Evolutionary conservation across 1,140 invertebrate species (phyloP).

Genomic region (Plectrocnemia conspersa): DNA sequence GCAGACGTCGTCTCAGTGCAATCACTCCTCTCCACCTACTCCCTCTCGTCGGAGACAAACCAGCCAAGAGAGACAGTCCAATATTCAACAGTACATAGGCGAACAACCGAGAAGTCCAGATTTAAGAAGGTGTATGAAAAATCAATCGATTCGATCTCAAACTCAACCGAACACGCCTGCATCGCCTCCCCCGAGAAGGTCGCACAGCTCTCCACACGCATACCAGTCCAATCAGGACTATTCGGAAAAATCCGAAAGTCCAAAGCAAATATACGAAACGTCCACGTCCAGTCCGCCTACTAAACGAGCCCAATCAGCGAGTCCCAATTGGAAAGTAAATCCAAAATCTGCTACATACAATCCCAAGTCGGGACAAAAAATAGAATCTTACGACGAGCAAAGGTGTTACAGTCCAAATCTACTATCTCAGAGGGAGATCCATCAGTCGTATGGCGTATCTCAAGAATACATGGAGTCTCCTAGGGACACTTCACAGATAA

Average conservation of each 20-base stretch:
- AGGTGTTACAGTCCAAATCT: slow-evolving; percentile 38
- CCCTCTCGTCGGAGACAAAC: slow-evolving; percentile 13
- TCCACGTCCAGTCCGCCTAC: slow-evolving; percentile 43
- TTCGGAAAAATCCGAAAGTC: slow-evolving; percentile 37
- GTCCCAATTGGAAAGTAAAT: slow-evolving; percentile 46
- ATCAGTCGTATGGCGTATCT: slow-evolving; percentile 32
- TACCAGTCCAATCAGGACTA: slow-evolving; percentile 39
- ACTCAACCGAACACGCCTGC: slow-evolving; percentile 14
- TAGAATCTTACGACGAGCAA: slow-evolving; percentile 39
- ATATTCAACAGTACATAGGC: slow-evolving; percentile 1
- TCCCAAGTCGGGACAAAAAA: slow-evolving; percentile 45
- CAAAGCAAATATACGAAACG: slow-evolving; percentile 40
- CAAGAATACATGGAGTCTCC: slow-evolving; percentile 36
- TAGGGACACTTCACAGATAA: slow-evolving; percentile 48
- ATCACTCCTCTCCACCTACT: slow-evolving; percentile 25
- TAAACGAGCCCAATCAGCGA: slow-evolving; percentile 46
- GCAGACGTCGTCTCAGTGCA: slow-evolving; percentile 43
- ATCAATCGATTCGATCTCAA: slow-evolving; percentile 12
- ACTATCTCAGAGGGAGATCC: slow-evolving; percentile 39
- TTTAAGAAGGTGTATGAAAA: slow-evolving; percentile 19
- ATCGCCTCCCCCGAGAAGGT: slow-evolving; percentile 20
- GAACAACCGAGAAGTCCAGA: slow-evolving; percentile 14
- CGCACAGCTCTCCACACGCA: slow-evolving; percentile 32
- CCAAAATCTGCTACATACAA: slow-evolving; percentile 46
- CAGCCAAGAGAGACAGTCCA: slow-evolving; percentile 14